Evolutionary conservation across 2,113 vertebrate species (phyloP), one percentile per base, ranked within the genome.

Genomic region (Otocyon megalotis): DNA sequence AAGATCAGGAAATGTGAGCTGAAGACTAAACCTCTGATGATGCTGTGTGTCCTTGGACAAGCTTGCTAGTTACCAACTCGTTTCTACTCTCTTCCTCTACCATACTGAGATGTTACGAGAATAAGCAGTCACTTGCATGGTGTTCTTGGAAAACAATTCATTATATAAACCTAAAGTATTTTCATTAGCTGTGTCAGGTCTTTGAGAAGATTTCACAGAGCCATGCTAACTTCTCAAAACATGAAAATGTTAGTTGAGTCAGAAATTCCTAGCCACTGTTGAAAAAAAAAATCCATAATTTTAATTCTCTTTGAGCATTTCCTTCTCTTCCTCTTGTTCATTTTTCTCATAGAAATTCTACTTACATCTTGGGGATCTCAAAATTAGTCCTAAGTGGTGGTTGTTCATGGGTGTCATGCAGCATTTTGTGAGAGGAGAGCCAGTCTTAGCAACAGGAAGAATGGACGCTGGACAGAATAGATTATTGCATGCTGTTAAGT

Each of bases 151-250:
- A 94, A 97, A 74, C 74, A 67, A 69, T 71, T 82, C 32, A 53
- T 84, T 37, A 26, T 65, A 63, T 62, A 96, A 94, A 48, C 32
- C n/a, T 15, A 37, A 69, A 67, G 17, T 62, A 82, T 67, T 92
- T 89, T 76, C 58, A 76, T 79, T 35, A 80, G 80, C 24, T 56
- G 16, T 90, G 62, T 71, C 82, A 94, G 65, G 67, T 63, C 77
- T 94, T 88, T 65, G 89, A 63, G 53, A 92, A 53, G 24, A 91
- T 97, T 94, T 97, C 76, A 80, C 48, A 71, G 53, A 96, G 35
- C 48, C 76, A 35, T 10, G 14, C 53, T 81, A 85, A 43, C 32
- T 83, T 95, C 86, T 93, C 26, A 83, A 97, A 94, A 90, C 43
- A 82, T 85, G 63, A 32, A 89, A 77, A n/a, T 76, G 10, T 67